These are phyloP conservation scores for Brachypalpus laphriformis DNA, from an alignment of 2,888 invertebrate genomes.

Conservation along the genomic window DNA sequence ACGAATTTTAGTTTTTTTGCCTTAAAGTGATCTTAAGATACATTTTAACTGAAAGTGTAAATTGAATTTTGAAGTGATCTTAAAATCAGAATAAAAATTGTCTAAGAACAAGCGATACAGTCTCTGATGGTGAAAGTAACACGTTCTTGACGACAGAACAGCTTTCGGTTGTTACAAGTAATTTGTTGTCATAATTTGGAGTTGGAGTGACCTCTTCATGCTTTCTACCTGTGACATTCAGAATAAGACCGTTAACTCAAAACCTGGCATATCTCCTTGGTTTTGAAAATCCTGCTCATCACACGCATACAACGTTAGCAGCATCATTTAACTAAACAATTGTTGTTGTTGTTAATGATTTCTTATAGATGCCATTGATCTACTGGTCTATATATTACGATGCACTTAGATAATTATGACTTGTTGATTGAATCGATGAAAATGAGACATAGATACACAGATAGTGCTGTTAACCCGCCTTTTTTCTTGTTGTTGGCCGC, in stretches of 20 bases:
- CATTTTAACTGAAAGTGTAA: constrained; percentile 49
- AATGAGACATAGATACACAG: constrained; percentile 23
- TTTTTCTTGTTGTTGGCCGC: constrained; percentile 67
- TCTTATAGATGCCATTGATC: constrained; percentile 75
- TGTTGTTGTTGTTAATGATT: constrained; percentile 22
- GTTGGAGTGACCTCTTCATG: constrained; percentile 39
- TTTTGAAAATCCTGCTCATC: not conserved
- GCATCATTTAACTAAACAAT: constrained; percentile 12
- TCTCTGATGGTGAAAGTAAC: constrained; percentile 63
- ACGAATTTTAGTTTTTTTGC: constrained; percentile 26
- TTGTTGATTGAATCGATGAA: constrained; percentile 38
- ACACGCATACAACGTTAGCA: constrained; percentile 4
- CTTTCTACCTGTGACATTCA: constrained; percentile 57
- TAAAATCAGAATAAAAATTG: constrained; percentile 44
- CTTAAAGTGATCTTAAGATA: constrained; percentile 31
- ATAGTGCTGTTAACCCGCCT: constrained; percentile 62
- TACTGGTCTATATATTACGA: constrained; percentile 76
- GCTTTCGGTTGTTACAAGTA: constrained; percentile 53
- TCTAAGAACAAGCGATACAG: constrained; percentile 50
- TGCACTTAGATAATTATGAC: constrained; percentile 51
- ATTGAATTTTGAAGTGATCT: constrained; percentile 46
- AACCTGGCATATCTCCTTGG: not conserved
- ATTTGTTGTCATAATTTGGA: constrained; percentile 54
- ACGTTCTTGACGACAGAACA: constrained; percentile 51
- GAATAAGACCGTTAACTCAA: constrained; percentile 18